These are phyloP conservation scores for Colossoma macropomum DNA, from an alignment of 2,113 vertebrate genomes.

Conservation along the genomic window DNA sequence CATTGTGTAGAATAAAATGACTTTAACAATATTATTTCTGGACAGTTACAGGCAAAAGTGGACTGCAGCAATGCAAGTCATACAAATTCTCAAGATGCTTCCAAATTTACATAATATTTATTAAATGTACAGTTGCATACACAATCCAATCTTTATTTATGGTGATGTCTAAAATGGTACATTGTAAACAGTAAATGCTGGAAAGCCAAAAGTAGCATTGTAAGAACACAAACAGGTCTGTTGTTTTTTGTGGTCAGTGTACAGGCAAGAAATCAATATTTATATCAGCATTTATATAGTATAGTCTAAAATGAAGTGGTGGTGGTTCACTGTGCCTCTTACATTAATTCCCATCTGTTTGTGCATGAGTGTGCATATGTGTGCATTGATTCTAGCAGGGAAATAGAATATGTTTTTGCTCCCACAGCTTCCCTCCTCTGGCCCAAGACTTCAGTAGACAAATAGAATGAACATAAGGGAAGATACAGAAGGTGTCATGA, in stretches of 20 bases:
- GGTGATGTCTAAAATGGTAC: neutral
- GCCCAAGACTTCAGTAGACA: slow-evolving; percentile 3
- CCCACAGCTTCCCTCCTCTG: neutral
- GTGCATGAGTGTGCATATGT: neutral
- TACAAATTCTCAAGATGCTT: neutral
- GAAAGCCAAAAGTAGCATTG: too few species aligned
- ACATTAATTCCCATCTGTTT: neutral
- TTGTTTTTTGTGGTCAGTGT: neutral
- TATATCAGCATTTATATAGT: neutral
- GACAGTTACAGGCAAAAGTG: neutral
- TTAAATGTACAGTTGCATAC: neutral
- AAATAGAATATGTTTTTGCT: slow-evolving; percentile 24
- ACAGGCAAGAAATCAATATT: neutral
- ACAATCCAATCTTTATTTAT: neutral
- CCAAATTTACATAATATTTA: neutral
- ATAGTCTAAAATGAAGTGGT: neutral
- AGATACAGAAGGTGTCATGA: slow-evolving; percentile 39
- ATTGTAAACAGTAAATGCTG: neutral
- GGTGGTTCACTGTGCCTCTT: neutral
- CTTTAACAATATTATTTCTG: neutral
- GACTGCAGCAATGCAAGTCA: neutral
- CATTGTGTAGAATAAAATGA: slow-evolving; percentile 47
- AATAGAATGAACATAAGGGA: slow-evolving; percentile 44
- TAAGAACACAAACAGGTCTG: neutral
- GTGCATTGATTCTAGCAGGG: slow-evolving; percentile 1